Percentiles rank a stretch among this genome's conserved stretches.
These are phyloP conservation scores for Micrastur ruficollis DNA, from an alignment of 2,797 vertebrate species.

Conservation along the genomic window DNA sequence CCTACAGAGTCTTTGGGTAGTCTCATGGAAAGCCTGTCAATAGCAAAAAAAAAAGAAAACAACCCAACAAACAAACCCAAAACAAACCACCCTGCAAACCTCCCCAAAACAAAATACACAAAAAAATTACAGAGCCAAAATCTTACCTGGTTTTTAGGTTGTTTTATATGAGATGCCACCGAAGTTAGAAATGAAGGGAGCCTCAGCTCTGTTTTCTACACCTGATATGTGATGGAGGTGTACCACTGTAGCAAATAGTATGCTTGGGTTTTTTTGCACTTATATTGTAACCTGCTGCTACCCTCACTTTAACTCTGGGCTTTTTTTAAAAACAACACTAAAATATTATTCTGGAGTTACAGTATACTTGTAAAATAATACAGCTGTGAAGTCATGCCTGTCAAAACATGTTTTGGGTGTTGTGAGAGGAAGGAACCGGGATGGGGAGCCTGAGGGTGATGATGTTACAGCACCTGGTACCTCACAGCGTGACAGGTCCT, in stretches of 20 bases:
- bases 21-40: not conserved
- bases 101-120: not conserved
- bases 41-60: not conserved
- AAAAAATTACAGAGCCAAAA: not conserved
- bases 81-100: not conserved
- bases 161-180: not conserved
- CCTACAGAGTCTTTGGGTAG: not conserved
- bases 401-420: not conserved
- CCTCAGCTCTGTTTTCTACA: not conserved
- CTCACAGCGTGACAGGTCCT: not conserved
- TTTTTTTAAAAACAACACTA: not conserved
- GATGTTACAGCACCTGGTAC: not conserved
- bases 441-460: not conserved
- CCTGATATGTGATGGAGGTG: not conserved
- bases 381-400: not conserved
- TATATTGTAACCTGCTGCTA: not conserved
- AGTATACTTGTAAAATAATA: not conserved
- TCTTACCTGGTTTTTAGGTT: not conserved
- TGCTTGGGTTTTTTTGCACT: not conserved
- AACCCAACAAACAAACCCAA: not conserved
- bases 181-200: not conserved
- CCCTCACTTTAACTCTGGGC: rapidly evolving
- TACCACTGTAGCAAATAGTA: not conserved
- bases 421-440: not conserved
- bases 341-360: not conserved